Evolutionary conservation across 1,140 invertebrate species (phyloP).

Genomic region (Philaenus spumarius): DNA sequence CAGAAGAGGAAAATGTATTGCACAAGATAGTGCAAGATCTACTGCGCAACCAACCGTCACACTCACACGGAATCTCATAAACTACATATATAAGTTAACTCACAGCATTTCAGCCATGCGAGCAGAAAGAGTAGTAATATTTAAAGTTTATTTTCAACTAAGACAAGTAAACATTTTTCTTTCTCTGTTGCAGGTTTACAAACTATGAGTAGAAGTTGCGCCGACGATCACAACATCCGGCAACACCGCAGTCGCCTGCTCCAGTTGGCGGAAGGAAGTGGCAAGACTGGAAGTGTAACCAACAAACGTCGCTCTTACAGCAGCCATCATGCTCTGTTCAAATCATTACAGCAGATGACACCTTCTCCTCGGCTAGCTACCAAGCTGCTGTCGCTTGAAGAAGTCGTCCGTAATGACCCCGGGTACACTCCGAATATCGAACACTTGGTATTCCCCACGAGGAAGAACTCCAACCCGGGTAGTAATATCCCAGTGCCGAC

Average conservation of each 20-base stretch:
- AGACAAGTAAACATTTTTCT: no score
- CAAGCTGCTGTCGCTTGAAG: slow-evolving; percentile 13
- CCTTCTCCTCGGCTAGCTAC: slow-evolving; percentile 1
- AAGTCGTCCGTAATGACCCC: slow-evolving; percentile 28
- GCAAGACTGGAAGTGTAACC: neutral
- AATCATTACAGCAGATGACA: slow-evolving; percentile 9
- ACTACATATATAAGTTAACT: no score
- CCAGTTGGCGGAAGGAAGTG: slow-evolving; percentile 3
- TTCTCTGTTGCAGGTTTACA: neutral
- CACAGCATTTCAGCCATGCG: no score
- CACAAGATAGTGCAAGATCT: no score
- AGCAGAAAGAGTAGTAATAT: no score
- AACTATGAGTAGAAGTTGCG: slow-evolving; percentile 11
- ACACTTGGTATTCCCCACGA: slow-evolving; percentile 45
- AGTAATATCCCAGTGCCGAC: slow-evolving; percentile 20
- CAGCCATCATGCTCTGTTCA: slow-evolving; percentile 11
- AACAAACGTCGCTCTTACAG: slow-evolving; percentile 14
- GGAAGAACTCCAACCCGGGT: neutral
- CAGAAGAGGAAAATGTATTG: no score
- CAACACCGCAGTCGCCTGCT: slow-evolving; percentile 10
- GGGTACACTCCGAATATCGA: slow-evolving; percentile 52
- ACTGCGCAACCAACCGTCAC: no score
- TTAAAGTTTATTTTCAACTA: no score
- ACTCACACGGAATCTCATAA: no score
- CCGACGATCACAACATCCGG: neutral